Conservation (phyloP, 2,113 vertebrate species). For the Todiramphus chloris region DNA sequence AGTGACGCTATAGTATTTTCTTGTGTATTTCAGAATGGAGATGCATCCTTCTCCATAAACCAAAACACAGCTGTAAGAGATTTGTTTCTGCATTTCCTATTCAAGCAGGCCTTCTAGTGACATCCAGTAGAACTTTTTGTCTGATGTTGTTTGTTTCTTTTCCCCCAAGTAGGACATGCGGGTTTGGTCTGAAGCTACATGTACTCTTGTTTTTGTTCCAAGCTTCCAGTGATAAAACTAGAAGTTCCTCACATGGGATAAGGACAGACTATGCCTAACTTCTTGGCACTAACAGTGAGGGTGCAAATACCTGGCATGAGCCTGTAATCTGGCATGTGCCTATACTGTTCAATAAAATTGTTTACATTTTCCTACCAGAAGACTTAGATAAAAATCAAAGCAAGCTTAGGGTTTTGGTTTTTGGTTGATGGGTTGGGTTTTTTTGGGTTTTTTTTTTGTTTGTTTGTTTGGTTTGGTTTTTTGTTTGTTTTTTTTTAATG, state of each 20-base stretch:
- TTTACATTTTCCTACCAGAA: constrained; percentile 65
- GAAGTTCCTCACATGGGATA: not conserved
- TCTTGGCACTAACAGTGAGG: not conserved
- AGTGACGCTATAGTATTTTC: not conserved
- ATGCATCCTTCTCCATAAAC: not conserved
- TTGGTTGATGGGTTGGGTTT: not conserved
- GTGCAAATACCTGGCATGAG: constrained; percentile 6
- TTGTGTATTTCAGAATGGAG: not conserved
- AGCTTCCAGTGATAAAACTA: not conserved
- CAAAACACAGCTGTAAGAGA: not conserved
- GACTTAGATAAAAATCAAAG: constrained; percentile 56
- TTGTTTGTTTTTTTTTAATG: not conserved
- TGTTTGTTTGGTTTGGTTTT: not conserved
- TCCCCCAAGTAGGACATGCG: not conserved
- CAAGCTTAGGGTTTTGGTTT: constrained; percentile 2
- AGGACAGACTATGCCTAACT: not conserved
- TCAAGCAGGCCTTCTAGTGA: not conserved
- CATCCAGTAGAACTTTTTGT: not conserved
- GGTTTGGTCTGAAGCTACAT: not conserved
- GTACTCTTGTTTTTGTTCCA: not conserved
- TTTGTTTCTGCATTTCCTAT: not conserved
- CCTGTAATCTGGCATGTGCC: constrained; percentile 28
- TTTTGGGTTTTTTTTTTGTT: not conserved
- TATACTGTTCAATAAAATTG: constrained; percentile 35
- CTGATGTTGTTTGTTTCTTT: not conserved